Evolutionary conservation across 2,113 vertebrate genomes (phyloP), one percentile per base, ranked within the genome.

Genomic region (Thinocorus orbignyianus): DNA sequence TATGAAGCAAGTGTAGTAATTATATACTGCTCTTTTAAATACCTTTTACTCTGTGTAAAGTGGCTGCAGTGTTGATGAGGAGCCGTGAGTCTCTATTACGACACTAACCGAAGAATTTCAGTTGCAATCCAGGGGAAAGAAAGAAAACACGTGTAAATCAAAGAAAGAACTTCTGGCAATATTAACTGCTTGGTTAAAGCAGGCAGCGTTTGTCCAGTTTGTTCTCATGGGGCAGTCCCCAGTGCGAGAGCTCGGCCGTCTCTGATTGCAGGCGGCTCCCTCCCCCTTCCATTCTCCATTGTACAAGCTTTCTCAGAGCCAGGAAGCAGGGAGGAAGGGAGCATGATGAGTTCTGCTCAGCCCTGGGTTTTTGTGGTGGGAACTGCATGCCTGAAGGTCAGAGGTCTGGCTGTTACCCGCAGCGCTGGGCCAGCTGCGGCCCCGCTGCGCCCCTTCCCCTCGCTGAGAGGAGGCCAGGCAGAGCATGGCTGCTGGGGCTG

Each of bases 401-500:
- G 69, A 26, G 87, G 55, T 91, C 76, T 9, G 76, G 23, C 54
- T 18, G 80, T 0, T 7, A 41, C 52, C 79, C 2, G 2, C 1
- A 4, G 73, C 2, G 4, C 68, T 3, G 2, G 41, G 39, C 3
- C 60, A 39, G 79, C 74, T 17, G 2, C 3, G 48, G 42, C 83
- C 77, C 0, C 2, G 1, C 74, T 65, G 80, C 3, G 10, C 10
- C 62, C 86, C 54, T 33, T 61, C 20, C 61, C 54, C 11, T 16
- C 17, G 64, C 58, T 0, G 0, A n/a, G n/a, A 9, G 37, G 7
- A 7, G n/a, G 16, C 31, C 62, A 4, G 35, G 80, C 74, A 18
- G 42, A 31, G 39, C 1, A 1, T 72, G 93, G 73, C 90, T 26
- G 1, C 49, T 48, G 22, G 5, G 10, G 11, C 22, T 54, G 93